Percentiles rank a stretch among this genome's conserved stretches.
Evolutionary conservation across 2,888 invertebrate species (phyloP).

Genomic region (Tribolium freemani): DNA sequence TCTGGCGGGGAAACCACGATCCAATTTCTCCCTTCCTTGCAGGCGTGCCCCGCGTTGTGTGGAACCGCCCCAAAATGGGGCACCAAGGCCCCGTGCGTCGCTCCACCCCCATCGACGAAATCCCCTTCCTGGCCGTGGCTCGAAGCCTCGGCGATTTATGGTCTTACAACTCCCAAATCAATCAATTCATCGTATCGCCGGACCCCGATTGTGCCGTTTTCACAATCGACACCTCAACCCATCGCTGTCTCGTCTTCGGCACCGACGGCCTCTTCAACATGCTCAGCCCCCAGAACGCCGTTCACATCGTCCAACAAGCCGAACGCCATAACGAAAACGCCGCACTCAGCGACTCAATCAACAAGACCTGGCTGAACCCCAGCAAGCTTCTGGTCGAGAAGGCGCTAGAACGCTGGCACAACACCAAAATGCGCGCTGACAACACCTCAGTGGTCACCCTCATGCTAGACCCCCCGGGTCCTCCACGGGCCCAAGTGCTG

Average conservation of each 20-base stretch:
- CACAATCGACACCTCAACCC: slow-evolving; percentile 82
- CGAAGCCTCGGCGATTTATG: slow-evolving; percentile 96
- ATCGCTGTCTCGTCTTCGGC: slow-evolving; percentile 92
- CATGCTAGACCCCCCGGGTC: slow-evolving; percentile 92
- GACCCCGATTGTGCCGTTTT: slow-evolving; percentile 95
- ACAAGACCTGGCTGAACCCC: slow-evolving; percentile 85
- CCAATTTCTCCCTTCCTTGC: background rate
- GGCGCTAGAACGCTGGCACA: slow-evolving; percentile 87
- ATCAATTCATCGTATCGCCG: slow-evolving; percentile 97
- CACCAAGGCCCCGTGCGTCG: slow-evolving; percentile 90
- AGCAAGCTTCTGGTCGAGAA: slow-evolving; percentile 89
- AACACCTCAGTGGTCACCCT: slow-evolving; percentile 95
- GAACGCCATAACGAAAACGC: slow-evolving; percentile 84
- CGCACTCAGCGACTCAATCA: slow-evolving; percentile 68
- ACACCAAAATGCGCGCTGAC: slow-evolving; percentile 91
- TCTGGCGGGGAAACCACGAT: background rate
- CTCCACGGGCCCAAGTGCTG: slow-evolving; percentile 78
- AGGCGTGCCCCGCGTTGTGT: slow-evolving; percentile 96
- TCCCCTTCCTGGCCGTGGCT: slow-evolving; percentile 96
- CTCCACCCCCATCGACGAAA: slow-evolving; percentile 92
- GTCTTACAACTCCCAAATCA: slow-evolving; percentile 93
- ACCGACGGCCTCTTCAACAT: slow-evolving; percentile 99
- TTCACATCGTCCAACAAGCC: slow-evolving; percentile 85
- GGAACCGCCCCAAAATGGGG: slow-evolving; percentile 92
- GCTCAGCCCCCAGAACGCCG: slow-evolving; percentile 86